phyloP scores from a whole-genome alignment of 53 echinoderm and acorn worm species.

The Paracentrotus lividus region DNA sequence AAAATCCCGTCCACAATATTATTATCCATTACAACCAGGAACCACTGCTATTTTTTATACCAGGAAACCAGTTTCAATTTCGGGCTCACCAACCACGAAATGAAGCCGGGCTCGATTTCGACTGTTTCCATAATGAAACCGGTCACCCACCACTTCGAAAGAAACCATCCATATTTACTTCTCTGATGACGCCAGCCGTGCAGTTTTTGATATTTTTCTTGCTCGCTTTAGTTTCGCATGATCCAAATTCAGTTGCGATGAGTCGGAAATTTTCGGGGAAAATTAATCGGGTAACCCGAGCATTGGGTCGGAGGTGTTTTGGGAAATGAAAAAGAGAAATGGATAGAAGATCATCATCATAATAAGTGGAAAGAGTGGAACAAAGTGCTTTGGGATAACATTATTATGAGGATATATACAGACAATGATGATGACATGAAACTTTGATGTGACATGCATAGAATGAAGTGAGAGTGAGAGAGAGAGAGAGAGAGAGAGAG shows the following conservation, averaged over 20 bases:
- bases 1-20: background rate
- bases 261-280: slow-evolving; percentile 49
- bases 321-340: background rate
- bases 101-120: background rate
- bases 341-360: no score
- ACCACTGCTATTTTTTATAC: background rate
- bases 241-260: slow-evolving; percentile 1
- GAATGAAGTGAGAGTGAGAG: no score
- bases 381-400: no score
- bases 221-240: background rate
- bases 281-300: background rate
- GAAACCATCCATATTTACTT: background rate
- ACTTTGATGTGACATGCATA: no score
- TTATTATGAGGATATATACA: no score
- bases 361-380: no score
- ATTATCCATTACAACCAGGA: background rate
- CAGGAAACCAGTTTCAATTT: background rate
- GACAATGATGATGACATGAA: no score
- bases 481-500: background rate
- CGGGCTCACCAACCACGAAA: background rate
- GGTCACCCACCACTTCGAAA: background rate
- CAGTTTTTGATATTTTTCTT: background rate
- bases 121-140: background rate
- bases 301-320: background rate
- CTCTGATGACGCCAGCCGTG: background rate